Conservation (phyloP, 2,797 vertebrate species). For the Trachops cirrhosus region DNA sequence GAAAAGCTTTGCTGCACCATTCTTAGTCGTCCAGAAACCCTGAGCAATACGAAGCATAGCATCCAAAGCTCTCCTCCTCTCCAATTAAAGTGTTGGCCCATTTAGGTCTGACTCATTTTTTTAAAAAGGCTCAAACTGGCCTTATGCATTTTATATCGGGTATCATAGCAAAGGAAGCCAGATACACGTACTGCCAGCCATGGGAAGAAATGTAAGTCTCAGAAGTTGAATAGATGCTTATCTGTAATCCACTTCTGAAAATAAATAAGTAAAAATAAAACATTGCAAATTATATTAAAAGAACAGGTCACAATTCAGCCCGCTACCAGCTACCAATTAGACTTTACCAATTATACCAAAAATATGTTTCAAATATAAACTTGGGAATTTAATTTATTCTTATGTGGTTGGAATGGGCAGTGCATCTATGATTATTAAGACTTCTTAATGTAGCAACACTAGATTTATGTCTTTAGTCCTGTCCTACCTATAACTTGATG, state of each 20-base stretch:
- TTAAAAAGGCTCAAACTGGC: neutral
- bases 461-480: neutral
- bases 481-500: neutral
- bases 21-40: constrained; percentile 50
- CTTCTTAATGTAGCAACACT: neutral
- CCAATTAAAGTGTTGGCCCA: constrained; percentile 20
- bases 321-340: neutral
- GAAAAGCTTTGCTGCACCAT: constrained; percentile 33
- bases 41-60: neutral
- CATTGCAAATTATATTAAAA: neutral
- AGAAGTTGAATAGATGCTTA: neutral
- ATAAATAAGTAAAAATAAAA: neutral
- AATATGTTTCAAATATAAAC: neutral
- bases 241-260: constrained; percentile 41
- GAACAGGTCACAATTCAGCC: neutral
- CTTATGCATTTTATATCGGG: constrained; percentile 35
- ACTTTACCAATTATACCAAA: neutral
- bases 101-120: neutral
- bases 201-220: neutral
- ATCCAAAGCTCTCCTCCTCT: constrained; percentile 18
- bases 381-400: constrained; percentile 35
- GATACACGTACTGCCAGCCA: neutral
- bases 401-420: neutral
- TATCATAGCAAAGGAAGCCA: neutral
- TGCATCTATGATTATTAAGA: neutral